Percentiles rank a stretch among this genome's conserved stretches.
phyloP scores from a whole-genome alignment of 1,140 invertebrate genomes.

The Zaprionus davidi region DNA sequence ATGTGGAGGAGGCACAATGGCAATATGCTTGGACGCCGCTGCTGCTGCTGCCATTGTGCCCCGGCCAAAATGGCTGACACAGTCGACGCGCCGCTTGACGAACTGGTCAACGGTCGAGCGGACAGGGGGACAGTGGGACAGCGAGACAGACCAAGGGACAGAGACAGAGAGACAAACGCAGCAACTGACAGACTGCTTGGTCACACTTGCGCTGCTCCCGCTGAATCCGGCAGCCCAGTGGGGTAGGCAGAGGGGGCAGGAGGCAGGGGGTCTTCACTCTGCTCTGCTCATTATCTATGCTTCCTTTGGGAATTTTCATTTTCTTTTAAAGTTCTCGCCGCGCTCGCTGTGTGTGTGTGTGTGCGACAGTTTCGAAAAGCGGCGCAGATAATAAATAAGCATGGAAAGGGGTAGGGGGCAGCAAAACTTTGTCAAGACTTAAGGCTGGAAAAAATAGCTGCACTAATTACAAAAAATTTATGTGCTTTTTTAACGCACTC shows the following conservation, averaged over 20 bases:
- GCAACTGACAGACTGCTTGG: conserved; percentile 33
- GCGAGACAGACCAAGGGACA: conserved; percentile 45
- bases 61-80: conserved; percentile 74
- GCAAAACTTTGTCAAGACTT: background rate
- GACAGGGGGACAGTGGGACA: conserved; percentile 20
- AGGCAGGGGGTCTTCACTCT: conserved; percentile 21
- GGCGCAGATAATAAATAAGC: background rate
- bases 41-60: conserved; percentile 51
- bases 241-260: background rate
- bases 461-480: conserved; percentile 66
- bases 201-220: conserved; percentile 41
- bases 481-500: conserved; percentile 55
- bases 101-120: conserved; percentile 50
- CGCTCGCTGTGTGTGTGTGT: background rate
- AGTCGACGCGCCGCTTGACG: conserved; percentile 46
- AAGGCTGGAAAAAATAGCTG: conserved; percentile 10
- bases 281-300: conserved; percentile 77
- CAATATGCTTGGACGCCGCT: conserved; percentile 60
- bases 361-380: conserved; percentile 65
- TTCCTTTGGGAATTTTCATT: conserved; percentile 83
- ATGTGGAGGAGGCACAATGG: conserved; percentile 51
- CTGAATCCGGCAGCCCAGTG: background rate
- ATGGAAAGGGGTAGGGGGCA: too few species aligned
- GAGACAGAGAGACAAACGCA: conserved; percentile 43
- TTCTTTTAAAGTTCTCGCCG: conserved; percentile 68